These are phyloP conservation scores for Hemicentrotus pulcherrimus DNA, from an alignment of 35 echinoderm and acorn worm genomes.

Conservation along the genomic window DNA sequence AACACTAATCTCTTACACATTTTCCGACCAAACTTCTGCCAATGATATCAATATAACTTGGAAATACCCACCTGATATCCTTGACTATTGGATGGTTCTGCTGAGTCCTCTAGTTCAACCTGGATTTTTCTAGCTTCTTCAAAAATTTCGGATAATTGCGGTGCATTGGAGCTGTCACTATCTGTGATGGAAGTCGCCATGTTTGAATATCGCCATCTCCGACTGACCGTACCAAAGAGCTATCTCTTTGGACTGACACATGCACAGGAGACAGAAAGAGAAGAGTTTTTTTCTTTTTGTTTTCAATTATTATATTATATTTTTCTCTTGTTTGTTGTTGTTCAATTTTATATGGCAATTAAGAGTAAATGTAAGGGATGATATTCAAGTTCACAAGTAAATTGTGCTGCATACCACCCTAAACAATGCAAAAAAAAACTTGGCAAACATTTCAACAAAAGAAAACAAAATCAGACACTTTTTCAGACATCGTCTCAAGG, in stretches of 20 bases:
- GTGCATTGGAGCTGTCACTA: neutral
- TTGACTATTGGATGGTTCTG: constrained; percentile 54
- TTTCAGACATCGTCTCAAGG: neutral
- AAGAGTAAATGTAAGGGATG: neutral
- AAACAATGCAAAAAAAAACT: no score
- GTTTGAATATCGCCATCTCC: constrained; percentile 25
- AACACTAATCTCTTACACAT: neutral
- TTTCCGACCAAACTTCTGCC: neutral
- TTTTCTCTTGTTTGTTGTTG: neutral
- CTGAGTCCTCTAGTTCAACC: constrained; percentile 27
- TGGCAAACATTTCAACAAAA: neutral
- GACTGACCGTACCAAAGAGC: no score
- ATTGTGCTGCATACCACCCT: no score
- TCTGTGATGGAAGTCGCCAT: constrained; percentile 45
- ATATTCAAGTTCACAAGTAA: no score
- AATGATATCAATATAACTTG: neutral
- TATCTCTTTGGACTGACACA: no score
- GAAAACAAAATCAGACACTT: neutral
- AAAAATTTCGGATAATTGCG: constrained; percentile 59
- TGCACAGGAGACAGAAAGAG: no score
- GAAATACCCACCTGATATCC: constrained; percentile 49
- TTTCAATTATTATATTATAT: neutral
- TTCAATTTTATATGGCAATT: neutral
- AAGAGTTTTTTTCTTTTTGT: neutral
- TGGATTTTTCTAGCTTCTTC: constrained; percentile 58